phyloP scores from a whole-genome alignment of 2,113 vertebrate species.

The Anguilla rostrata region DNA sequence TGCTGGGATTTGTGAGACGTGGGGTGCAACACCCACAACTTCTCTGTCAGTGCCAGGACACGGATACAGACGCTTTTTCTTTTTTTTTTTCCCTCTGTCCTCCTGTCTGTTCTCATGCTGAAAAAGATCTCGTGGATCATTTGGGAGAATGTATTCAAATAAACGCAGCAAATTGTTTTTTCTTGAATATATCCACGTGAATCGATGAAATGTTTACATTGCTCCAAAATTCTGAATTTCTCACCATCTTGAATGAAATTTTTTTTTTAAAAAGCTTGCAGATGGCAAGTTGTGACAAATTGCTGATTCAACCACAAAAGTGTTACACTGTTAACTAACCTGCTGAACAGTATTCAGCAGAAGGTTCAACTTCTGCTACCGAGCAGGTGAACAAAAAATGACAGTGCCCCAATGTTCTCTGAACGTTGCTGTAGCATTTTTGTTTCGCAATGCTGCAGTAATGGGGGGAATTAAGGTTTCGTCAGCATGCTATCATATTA shows the following conservation, averaged over 20 bases:
- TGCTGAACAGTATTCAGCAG: background rate
- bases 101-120: slow-evolving; percentile 17
- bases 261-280: background rate
- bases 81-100: slow-evolving; percentile 45
- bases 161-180: background rate
- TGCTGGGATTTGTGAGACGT: slow-evolving; percentile 29
- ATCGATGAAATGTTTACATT: background rate
- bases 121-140: slow-evolving; percentile 16
- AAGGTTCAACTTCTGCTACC: background rate
- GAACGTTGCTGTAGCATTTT: background rate
- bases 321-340: background rate
- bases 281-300: background rate
- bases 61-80: slow-evolving; percentile 25
- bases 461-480: background rate
- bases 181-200: background rate
- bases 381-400: background rate
- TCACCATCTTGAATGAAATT: background rate
- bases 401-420: background rate
- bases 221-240: background rate
- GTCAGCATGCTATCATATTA: background rate
- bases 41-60: slow-evolving; percentile 25
- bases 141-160: background rate
- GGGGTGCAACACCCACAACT: slow-evolving; percentile 34
- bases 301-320: background rate
- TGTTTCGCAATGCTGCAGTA: background rate